Base-by-base conservation (phyloP, 2,888 invertebrate genomes). In the Clusia tigrina region DNA sequence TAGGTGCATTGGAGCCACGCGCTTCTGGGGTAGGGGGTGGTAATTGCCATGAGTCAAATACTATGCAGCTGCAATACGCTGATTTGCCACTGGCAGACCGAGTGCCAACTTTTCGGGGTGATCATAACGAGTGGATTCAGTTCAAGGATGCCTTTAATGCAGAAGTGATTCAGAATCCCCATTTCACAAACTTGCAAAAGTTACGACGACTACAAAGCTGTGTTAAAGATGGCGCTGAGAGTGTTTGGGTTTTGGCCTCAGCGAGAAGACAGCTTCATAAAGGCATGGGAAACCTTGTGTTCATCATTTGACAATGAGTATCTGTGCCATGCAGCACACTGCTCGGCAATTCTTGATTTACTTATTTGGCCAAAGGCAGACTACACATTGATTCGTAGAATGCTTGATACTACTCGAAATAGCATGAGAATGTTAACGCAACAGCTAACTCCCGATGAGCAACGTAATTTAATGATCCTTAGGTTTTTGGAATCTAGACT, bases 311-410 rank as follows among this genome's bases (percentile, higher is more conserved):
- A 51, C 24, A 32, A 52, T 17, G 26, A 52, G 18, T 32, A 25
- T 37, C 15, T 37, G 38, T 32, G 24, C 20, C 24, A 60, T 54
- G 24, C 53, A 17, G 24, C 18, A 42, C 38, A 60, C 54, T 60
- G 54, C 42, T 52, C 60, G 25, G 60, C 60, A 9, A 60, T 60
- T 38, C 54, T 23, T n/a, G 26, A 38, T 10, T 55, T 60, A 51
- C 60, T 51, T n/a, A 37, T 54, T 51, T 48, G 60, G 60, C 54
- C 46, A 23, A 60, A 24, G 24, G 55, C 60, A 22, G 38, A 32
- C 23, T 37, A 60, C 54, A 20, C 25, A 18, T 54, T 46, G 25
- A 54, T 42, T 46, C 23, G 60, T 2, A 20, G 38, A 20, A 60
- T 60, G 54, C 26, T 60, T 12, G 46, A 60, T 26, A 37, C 52